These are phyloP conservation scores for Acrobasis consociella DNA, from an alignment of 2,888 invertebrate species.

Conservation along the genomic window DNA sequence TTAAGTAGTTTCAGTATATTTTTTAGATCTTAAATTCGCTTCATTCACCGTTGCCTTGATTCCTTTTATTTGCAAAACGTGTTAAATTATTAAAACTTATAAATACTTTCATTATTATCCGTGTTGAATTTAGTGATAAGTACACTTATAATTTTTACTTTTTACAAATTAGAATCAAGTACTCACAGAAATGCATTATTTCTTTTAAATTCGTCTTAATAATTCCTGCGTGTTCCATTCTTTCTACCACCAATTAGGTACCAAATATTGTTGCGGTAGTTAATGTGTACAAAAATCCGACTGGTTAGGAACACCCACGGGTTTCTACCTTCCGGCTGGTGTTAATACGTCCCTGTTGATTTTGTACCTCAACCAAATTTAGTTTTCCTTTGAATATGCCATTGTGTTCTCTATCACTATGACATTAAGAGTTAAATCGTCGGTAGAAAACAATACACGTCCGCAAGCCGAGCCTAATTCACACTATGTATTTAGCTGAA, in stretches of 20 bases:
- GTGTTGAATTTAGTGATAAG: neutral
- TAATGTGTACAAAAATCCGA: constrained; percentile 63
- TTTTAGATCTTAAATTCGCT: too few species aligned
- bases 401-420: constrained; percentile 55
- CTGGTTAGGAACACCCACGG: constrained; percentile 78
- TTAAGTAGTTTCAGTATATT: too few species aligned
- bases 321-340: constrained; percentile 66
- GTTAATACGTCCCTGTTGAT: constrained; percentile 77
- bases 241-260: constrained; percentile 57
- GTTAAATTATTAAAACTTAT: neutral
- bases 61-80: too few species aligned
- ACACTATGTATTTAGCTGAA: constrained; percentile 78
- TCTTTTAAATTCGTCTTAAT: neutral
- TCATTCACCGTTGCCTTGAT: too few species aligned
- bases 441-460: constrained; percentile 37
- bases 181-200: neutral
- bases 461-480: constrained; percentile 67
- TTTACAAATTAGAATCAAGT: neutral
- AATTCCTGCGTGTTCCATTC: constrained; percentile 34
- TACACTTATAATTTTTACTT: neutral
- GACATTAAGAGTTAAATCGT: constrained; percentile 41
- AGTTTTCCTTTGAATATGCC: constrained; percentile 45
- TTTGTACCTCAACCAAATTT: constrained; percentile 60
- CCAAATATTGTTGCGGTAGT: constrained; percentile 62
- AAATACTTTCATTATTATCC: neutral